These are phyloP conservation scores for Chelidonichthys spinosus DNA, from an alignment of 2,797 vertebrate species.

Conservation along the genomic window DNA sequence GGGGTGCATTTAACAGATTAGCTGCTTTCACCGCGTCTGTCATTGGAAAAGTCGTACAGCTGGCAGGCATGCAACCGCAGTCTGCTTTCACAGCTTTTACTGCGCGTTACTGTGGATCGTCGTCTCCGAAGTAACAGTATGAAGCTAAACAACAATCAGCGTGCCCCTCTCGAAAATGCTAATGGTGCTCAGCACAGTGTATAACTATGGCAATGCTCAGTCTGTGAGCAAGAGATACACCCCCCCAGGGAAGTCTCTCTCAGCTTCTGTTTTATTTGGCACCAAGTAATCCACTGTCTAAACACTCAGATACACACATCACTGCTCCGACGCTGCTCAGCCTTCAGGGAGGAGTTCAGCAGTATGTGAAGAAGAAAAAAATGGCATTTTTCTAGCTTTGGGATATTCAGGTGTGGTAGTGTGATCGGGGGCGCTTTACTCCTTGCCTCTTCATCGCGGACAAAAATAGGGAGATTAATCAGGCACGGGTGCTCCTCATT, in stretches of 20 bases:
- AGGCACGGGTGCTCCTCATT: constrained; percentile 74
- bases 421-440: constrained; percentile 52
- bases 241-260: constrained; percentile 35
- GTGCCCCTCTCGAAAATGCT: constrained; percentile 31
- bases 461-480: constrained; percentile 72
- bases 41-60: constrained; percentile 10
- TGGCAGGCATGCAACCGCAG: constrained; percentile 3
- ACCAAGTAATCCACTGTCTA: constrained; percentile 59
- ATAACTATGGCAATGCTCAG: constrained; percentile 35
- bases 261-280: constrained; percentile 43
- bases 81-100: constrained; percentile 12
- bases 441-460: constrained; percentile 60
- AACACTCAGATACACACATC: constrained; percentile 55
- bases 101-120: constrained; percentile 8
- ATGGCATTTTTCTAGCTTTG: constrained; percentile 45
- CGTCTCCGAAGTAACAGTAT: constrained; percentile 19
- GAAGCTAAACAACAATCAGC: constrained; percentile 24
- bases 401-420: constrained; percentile 60
- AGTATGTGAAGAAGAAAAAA: constrained; percentile 40
- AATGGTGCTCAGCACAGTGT: constrained; percentile 30
- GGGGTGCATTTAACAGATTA: constrained; percentile 3
- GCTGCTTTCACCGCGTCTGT: constrained; percentile 10
- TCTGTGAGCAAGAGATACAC: constrained; percentile 46
- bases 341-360: constrained; percentile 48
- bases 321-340: constrained; percentile 32